Percentiles rank a stretch among this genome's conserved stretches.
Evolutionary conservation across 2,888 invertebrate species (phyloP).

Genomic region (Rhimphoctona megacephalus): DNA sequence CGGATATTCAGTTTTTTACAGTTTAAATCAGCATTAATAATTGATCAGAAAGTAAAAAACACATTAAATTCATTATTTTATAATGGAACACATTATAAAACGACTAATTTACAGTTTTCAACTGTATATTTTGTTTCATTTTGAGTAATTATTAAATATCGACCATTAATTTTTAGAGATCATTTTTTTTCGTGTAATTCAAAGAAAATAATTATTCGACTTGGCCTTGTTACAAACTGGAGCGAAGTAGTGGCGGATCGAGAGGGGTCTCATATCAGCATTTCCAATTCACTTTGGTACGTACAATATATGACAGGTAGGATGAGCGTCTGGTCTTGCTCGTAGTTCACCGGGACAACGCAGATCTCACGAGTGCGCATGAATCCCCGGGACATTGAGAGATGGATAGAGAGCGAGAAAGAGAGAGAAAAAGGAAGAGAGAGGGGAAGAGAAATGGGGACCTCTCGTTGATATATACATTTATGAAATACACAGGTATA

Average conservation of each 20-base stretch:
- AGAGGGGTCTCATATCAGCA: slow-evolving; percentile 45
- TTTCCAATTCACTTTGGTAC: slow-evolving; percentile 57
- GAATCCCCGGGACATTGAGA: slow-evolving; percentile 40
- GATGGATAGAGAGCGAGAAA: slow-evolving; percentile 25
- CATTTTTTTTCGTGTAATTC: too few species aligned
- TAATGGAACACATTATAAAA: too few species aligned
- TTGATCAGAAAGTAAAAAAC: too few species aligned
- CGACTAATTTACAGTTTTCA: too few species aligned
- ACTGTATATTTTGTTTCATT: too few species aligned
- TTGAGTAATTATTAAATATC: too few species aligned
- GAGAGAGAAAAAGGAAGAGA: slow-evolving; percentile 34
- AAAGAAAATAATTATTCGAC: slow-evolving; percentile 37
- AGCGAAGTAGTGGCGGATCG: slow-evolving; percentile 27
- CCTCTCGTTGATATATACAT: slow-evolving; percentile 48
- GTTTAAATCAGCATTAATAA: too few species aligned
- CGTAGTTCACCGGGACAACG: slow-evolving; percentile 47
- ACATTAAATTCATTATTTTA: too few species aligned
- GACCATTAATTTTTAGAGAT: too few species aligned
- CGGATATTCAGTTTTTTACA: too few species aligned
- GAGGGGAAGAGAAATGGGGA: background rate
- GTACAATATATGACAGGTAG: slow-evolving; percentile 53
- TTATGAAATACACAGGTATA: slow-evolving; percentile 34
- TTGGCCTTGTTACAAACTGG: slow-evolving; percentile 18
- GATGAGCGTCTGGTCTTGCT: slow-evolving; percentile 52
- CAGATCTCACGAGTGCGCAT: slow-evolving; percentile 43